Base-by-base conservation (phyloP, 2,888 invertebrate genomes). In the Piscicola geometra region DNA sequence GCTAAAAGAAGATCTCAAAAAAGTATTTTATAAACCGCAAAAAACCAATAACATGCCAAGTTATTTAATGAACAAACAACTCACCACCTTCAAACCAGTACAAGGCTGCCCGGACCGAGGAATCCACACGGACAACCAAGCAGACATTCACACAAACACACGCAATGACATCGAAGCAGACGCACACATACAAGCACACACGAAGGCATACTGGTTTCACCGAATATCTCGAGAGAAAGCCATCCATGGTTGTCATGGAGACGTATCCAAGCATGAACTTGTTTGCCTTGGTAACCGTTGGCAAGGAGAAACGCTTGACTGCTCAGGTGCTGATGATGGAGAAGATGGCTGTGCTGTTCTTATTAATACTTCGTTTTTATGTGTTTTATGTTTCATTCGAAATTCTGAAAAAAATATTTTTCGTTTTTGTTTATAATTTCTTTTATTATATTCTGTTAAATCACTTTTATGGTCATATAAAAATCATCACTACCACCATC, bases 131-230 rank as follows among this genome's bases (percentile, higher is more conserved):
- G 60, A 56, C 21, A 21, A 56, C 5, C 12, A 25, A 18, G 3
- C 21, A 56, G n/a, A 15, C 60, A 15, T 56, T 21, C 60, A 56
- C 21, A 56, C 60, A 25, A n/a, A 56, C 21, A 25, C 9, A 56
- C 21, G n/a, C 60, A 25, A 3, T 18, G n/a, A 25, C 21, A 56
- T n/a, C 9, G 15, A 21, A 9, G 3, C 5, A 25, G 21, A 5
- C 60, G n/a, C n/a, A 56, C 60, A 56, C 21, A 56, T n/a, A 25
- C n/a, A 56, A 56, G n/a, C 21, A 56, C 60, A 56, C 60, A 21
- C 60, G 3, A 18, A 25, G 21, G 21, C 60, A 5, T 56, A 56
- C 60, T 56, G 60, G 60, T 56, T 56, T 56, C 60, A 56, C 60
- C 9, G 60, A 56, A 25, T 56, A 5, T 56, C 60, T 9, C 9